These are phyloP conservation scores for Clarias laeviceps DNA, from an alignment of 2,797 vertebrate genomes.

Conservation along the genomic window DNA sequence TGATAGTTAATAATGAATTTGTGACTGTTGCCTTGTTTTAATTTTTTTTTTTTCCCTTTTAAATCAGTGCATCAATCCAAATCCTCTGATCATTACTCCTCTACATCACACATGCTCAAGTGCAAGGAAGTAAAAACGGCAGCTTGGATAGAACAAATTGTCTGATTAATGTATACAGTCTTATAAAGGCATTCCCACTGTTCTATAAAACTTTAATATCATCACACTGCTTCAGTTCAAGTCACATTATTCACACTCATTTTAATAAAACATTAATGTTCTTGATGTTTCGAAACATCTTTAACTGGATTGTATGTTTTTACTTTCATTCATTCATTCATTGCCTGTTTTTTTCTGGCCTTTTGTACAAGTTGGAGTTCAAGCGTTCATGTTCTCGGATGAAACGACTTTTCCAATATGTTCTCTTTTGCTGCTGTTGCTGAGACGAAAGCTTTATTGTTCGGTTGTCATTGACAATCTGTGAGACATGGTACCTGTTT, in stretches of 20 bases:
- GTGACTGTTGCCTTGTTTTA: neutral
- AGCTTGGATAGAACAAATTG: neutral
- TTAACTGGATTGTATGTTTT: neutral
- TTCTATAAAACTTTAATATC: neutral
- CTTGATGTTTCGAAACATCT: neutral
- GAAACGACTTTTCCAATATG: slow-evolving; percentile 26
- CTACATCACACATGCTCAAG: neutral
- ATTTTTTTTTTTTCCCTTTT: neutral
- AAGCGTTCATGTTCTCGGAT: neutral
- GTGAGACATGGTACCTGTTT: slow-evolving; percentile 10
- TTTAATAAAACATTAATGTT: neutral
- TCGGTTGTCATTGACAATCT: neutral
- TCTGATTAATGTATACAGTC: neutral
- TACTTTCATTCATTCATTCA: neutral
- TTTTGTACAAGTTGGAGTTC: neutral
- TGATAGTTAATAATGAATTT: neutral
- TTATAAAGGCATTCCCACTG: neutral
- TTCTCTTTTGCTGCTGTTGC: slow-evolving; percentile 28
- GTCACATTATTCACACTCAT: neutral
- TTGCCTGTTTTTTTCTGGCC: neutral
- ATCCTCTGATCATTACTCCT: neutral
- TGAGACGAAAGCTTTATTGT: slow-evolving; percentile 32
- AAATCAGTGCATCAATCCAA: neutral
- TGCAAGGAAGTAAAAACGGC: neutral
- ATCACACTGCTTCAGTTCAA: neutral